Evolutionary conservation across 2,797 vertebrate species (phyloP), one percentile per base, ranked within the genome.

Genomic region (Chiroxiphia lanceolata): DNA sequence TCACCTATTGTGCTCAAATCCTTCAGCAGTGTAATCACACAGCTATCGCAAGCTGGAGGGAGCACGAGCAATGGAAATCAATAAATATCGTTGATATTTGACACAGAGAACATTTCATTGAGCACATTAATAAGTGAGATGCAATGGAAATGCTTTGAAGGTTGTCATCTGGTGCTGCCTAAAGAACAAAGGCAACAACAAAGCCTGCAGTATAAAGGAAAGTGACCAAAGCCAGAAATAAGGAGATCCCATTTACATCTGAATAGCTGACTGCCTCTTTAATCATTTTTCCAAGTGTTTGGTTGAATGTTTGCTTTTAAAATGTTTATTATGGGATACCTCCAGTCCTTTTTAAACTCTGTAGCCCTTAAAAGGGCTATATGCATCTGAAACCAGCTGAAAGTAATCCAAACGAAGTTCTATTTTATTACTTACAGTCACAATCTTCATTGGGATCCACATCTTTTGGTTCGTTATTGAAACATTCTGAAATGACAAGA

Each of bases 11-110:
- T 97, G 92, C 98, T 98, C 97, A 99, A 87, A 90, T 99, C 99
- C 0, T 97, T 89, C 26, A 99, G 95, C 75, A 99, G 98, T 1
- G 98, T 99, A 94, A 98, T 97, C 53, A 99, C 99, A 89, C 99
- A 99, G 95, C 97, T 99, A 83, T 99, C 99, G 4, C 99, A 99
- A 70, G 99, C 99, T 99, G 96, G 31, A 97, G 93, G 64, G 75
- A 83, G 27, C 92, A 72, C 11, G 45, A 50, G 20, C 75, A 96
- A 75, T 94, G 79, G 53, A 38, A 76, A 93, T 80, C 13, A 90
- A 42, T 54, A 70, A 15, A 16, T n/a, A 60, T 26, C 8, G 3
- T 20, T 76, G 47, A 27, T 83, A 87, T 34, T 83, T 83, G 54
- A 64, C 54, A 45, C 23, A 79, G 40, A 78, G 67, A 91, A 87